phyloP scores from a whole-genome alignment of 2,113 vertebrate species.

The Siniperca knerii region DNA sequence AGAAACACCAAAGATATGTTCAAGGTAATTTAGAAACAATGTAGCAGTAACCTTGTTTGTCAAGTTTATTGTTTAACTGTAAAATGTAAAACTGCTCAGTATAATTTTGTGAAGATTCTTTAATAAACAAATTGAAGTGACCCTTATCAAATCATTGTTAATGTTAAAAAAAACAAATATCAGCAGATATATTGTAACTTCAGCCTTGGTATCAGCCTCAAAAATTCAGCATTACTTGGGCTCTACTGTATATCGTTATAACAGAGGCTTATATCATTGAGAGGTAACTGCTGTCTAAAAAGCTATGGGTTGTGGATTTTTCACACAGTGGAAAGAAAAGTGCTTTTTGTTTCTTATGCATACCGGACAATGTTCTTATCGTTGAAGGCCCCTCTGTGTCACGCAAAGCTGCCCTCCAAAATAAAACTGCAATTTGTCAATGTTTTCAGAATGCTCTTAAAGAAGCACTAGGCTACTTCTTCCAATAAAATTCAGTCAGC shows the following conservation, averaged over 20 bases:
- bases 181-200: not conserved
- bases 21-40: not conserved
- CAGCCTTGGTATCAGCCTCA: not conserved
- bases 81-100: not conserved
- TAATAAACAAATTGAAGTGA: not conserved
- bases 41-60: not conserved
- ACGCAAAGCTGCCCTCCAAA: slow-evolving; percentile 52
- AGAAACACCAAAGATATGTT: not conserved
- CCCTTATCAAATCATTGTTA: not conserved
- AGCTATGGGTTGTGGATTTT: not conserved
- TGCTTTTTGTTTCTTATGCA: slow-evolving; percentile 32
- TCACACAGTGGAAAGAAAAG: slow-evolving; percentile 1
- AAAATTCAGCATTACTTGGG: not conserved
- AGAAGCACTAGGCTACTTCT: slow-evolving; percentile 43
- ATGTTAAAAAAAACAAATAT: not conserved
- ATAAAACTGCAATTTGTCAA: slow-evolving; percentile 68
- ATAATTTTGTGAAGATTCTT: not conserved
- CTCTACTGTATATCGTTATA: not conserved
- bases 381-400: slow-evolving; percentile 38
- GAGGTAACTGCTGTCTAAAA: not conserved
- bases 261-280: not conserved
- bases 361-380: slow-evolving; percentile 44
- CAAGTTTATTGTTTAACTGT: not conserved
- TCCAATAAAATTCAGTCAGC: slow-evolving; percentile 42
- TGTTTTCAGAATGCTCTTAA: slow-evolving; percentile 58